Evolutionary conservation across 2,797 vertebrate species (phyloP).

Genomic region (Botia almorhae): DNA sequence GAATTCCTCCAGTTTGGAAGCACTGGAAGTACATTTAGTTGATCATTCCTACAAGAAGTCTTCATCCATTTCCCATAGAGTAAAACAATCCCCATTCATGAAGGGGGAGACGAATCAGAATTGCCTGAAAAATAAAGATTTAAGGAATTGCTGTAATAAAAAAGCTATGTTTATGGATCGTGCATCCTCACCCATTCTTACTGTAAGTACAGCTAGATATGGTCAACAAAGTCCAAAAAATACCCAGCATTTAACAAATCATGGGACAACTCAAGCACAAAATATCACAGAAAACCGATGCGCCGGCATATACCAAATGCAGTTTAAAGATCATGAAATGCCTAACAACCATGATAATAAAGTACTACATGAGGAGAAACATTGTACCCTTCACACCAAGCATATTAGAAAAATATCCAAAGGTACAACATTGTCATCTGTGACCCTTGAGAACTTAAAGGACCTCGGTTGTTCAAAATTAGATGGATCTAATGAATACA

Average conservation of each 20-base stretch:
- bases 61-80: conserved; percentile 58
- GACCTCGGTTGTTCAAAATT: conserved; percentile 56
- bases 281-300: conserved; percentile 39
- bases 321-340: conserved; percentile 35
- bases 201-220: conserved; percentile 74
- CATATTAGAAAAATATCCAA: conserved; percentile 51
- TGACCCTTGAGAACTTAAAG: conserved; percentile 67
- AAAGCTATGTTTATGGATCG: conserved; percentile 82
- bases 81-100: conserved; percentile 56
- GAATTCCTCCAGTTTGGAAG: conserved; percentile 57
- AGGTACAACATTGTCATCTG: conserved; percentile 52
- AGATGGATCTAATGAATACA: conserved; percentile 51
- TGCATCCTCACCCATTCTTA: conserved; percentile 93
- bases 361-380: not conserved
- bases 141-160: conserved; percentile 53
- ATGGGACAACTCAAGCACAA: conserved; percentile 35
- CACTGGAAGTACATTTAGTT: conserved; percentile 62
- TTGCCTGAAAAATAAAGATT: conserved; percentile 58
- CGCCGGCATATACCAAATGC: conserved; percentile 45
- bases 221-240: conserved; percentile 63
- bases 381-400: conserved; percentile 9
- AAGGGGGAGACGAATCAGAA: conserved; percentile 54
- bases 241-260: conserved; percentile 43
- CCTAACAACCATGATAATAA: conserved; percentile 41
- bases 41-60: conserved; percentile 57